Evolutionary conservation across 2,888 invertebrate species (phyloP), one percentile per base, ranked within the genome.

Genomic region (Trissonchulus latispiculum): DNA sequence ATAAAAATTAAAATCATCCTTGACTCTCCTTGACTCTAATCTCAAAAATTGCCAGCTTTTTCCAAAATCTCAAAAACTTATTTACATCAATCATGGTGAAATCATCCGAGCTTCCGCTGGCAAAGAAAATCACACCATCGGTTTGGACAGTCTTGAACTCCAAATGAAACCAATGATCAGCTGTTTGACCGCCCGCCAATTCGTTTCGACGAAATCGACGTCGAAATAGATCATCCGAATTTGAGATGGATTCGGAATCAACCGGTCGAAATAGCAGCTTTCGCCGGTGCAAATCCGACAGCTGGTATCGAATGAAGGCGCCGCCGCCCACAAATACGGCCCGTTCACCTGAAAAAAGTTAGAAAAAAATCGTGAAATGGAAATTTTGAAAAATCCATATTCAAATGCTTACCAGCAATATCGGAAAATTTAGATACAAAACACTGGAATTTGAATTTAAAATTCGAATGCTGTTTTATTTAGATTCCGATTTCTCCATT

Each of bases 51-150:
- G n/a, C n/a, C n/a, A n/a, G n/a, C n/a, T n/a, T n/a, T n/a, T n/a
- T n/a, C n/a, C n/a, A n/a, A n/a, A n/a, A n/a, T n/a, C n/a, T n/a
- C n/a, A n/a, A n/a, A n/a, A n/a, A n/a, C n/a, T n/a, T n/a, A n/a
- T n/a, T 77, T 81, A 87, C 87, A 85, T 93, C 91, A 74, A 94
- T 86, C 1, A 91, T 87, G 0, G 93, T 93, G 80, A 89, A 93
- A 83, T 8, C 66, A 8, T 93, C 91, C 81, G 91, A 91, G 80
- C 92, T 91, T 59, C 91, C 92, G 0, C 91, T 90, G 0, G 93
- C 89, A 82, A 91, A 92, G 78, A 95, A 87, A n/a, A 96, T 84
- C 36, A 93, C 85, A 1, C 93, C 95, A 80, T 90, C 88, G 64
- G 87, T 86, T 80, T 89, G 88, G 29, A 89, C 88, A 0, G 95